phyloP scores from a whole-genome alignment of 2,113 vertebrate species.

The Rousettus leschenaultii region DNA sequence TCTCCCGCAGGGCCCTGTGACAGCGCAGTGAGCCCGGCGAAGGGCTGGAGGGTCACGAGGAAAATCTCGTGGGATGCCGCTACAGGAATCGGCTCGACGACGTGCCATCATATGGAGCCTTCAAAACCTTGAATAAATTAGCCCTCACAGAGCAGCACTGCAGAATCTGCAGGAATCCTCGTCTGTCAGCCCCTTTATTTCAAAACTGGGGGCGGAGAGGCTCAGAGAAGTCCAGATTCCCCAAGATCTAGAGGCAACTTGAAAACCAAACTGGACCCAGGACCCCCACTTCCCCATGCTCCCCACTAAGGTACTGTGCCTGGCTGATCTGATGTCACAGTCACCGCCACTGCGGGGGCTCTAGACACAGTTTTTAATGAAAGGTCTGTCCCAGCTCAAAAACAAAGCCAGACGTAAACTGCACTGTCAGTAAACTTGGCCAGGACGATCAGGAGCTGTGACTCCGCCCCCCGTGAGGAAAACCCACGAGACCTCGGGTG shows the following conservation, averaged over 20 bases:
- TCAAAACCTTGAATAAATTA: neutral
- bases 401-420: neutral
- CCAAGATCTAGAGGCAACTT: neutral
- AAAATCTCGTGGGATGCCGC: neutral
- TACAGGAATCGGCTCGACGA: neutral
- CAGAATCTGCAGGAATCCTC: neutral
- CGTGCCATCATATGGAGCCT: neutral
- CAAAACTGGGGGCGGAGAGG: neutral
- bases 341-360: neutral
- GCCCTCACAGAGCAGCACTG: neutral
- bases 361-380: neutral
- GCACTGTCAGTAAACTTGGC: neutral
- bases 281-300: too few relatives aligned
- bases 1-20: rapidly evolving
- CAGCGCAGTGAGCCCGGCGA: rapidly evolving
- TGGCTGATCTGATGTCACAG: neutral
- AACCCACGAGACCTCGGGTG: rapidly evolving
- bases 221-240: neutral
- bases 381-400: neutral
- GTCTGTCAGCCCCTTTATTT: neutral
- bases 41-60: rapidly evolving
- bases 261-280: neutral
- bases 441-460: neutral
- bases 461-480: neutral
- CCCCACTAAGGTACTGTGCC: neutral